phyloP scores from a whole-genome alignment of 2,888 invertebrate species.

The Ectemnius lituratus region DNA sequence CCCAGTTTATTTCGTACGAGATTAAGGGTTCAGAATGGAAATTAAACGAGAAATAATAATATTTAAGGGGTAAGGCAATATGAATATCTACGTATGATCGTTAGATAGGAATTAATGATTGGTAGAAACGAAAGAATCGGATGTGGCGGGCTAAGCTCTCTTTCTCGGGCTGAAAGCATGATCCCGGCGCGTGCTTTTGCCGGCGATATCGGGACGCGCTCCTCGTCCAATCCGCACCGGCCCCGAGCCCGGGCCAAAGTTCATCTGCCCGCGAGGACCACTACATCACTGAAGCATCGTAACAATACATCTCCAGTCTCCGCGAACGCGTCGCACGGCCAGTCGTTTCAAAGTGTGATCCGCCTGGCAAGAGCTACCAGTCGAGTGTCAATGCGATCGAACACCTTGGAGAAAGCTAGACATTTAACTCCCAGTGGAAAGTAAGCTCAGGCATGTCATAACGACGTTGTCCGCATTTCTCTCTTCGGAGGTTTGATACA shows the following conservation, averaged over 20 bases:
- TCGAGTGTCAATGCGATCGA: neutral
- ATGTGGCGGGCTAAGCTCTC: neutral
- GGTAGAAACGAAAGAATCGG: neutral
- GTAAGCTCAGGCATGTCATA: neutral
- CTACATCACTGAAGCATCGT: conserved; percentile 70
- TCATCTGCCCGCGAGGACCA: conserved; percentile 62
- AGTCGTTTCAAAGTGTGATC: conserved; percentile 12
- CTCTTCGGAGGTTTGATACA: neutral
- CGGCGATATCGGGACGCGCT: conserved; percentile 65
- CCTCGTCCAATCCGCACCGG: conserved; percentile 70
- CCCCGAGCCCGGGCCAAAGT: conserved; percentile 70
- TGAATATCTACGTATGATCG: too few relatives aligned
- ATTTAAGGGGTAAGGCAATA: too few relatives aligned
- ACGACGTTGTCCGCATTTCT: neutral
- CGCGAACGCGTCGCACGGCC: conserved; percentile 54
- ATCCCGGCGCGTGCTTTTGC: conserved; percentile 69
- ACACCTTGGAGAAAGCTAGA: neutral
- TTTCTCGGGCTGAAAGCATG: conserved; percentile 57
- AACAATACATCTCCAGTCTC: conserved; percentile 70
- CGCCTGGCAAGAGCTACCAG: neutral
- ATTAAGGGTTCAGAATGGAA: neutral
- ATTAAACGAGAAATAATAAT: neutral
- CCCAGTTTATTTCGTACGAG: too few relatives aligned
- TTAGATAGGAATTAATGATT: neutral
- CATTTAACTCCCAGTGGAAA: neutral